Evolutionary conservation across 2,888 invertebrate genomes (phyloP), one percentile per base, ranked within the genome.

Genomic region (Cyclophora punctaria): DNA sequence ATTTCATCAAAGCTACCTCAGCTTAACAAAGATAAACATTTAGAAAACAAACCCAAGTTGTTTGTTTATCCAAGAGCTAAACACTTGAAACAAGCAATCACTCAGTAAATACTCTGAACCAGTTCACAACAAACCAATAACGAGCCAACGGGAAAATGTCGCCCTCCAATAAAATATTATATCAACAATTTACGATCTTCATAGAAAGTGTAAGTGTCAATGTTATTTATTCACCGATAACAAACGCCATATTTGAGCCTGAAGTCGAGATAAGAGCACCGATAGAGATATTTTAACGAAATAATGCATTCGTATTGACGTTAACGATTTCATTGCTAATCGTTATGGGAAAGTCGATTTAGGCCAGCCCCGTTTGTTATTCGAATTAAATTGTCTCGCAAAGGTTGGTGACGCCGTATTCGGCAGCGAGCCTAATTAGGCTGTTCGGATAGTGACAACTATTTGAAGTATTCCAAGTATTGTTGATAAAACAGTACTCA

Each of bases 151-250:
- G n/a, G 6, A n/a, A 44, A 44, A 44, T 44, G 44, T 44, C 44
- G 33, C 20, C 44, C 5, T 44, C 4, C 44, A 49, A 52, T 61
- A 57, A 62, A 55, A 57, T 62, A 7, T 44, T 44, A 58, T 57
- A 58, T 57, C 46, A 46, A 52, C 49, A 63, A 62, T 67, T 60
- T 59, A 59, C 59, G 51, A 58, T 48, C 50, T 55, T 53, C 62
- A 62, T 65, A 66, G 68, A 72, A 70, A 70, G 67, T 64, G 64
- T 54, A 64, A 69, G 67, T 66, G 66, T 56, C 63, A 60, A 55
- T 52, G 56, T 62, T 59, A 68, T 69, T 73, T 69, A 71, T 64
- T 55, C 45, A 7, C 51, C 56, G 68, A 66, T 71, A 69, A 67
- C 60, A 51, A 56, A 60, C 58, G 58, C 59, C 60, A 66, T 67